Conservation (phyloP, 2,797 vertebrate genomes). For the Characodon lateralis region DNA sequence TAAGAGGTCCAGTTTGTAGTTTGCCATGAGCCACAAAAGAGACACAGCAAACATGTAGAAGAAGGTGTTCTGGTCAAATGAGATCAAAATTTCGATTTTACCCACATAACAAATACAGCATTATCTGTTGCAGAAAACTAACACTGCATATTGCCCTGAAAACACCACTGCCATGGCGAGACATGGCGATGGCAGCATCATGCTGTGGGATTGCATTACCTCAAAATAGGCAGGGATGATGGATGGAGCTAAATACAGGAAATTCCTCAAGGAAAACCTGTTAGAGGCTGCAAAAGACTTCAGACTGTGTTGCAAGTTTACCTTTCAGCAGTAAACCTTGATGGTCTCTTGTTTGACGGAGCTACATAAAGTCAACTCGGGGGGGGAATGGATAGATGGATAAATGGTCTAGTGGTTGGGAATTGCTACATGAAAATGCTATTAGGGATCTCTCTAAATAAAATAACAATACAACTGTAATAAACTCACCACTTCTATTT, state of each 20-base stretch:
- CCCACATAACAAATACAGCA: no score
- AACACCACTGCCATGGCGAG: not conserved
- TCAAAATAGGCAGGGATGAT: no score
- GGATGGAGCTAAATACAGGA: no score
- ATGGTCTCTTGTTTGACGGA: no score
- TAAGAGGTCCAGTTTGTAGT: not conserved
- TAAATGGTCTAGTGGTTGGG: not conserved
- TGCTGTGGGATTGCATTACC: no score
- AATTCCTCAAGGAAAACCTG: not conserved
- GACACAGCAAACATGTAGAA: not conserved
- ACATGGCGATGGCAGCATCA: not conserved
- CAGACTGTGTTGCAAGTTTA: no score
- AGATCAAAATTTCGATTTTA: not conserved
- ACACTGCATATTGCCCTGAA: not conserved
- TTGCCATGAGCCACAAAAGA: no score
- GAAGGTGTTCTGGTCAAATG: not conserved
- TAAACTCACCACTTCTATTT: not conserved
- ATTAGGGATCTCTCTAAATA: not conserved
- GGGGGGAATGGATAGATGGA: not conserved
- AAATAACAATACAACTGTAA: not conserved
- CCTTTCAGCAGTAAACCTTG: no score
- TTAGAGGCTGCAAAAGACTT: not conserved
- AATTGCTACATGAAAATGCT: not conserved
- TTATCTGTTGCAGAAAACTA: not conserved
- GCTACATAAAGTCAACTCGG: no score